These are phyloP conservation scores for Eupithecia abbreviata DNA, from an alignment of 2,888 invertebrate species.

Conservation along the genomic window DNA sequence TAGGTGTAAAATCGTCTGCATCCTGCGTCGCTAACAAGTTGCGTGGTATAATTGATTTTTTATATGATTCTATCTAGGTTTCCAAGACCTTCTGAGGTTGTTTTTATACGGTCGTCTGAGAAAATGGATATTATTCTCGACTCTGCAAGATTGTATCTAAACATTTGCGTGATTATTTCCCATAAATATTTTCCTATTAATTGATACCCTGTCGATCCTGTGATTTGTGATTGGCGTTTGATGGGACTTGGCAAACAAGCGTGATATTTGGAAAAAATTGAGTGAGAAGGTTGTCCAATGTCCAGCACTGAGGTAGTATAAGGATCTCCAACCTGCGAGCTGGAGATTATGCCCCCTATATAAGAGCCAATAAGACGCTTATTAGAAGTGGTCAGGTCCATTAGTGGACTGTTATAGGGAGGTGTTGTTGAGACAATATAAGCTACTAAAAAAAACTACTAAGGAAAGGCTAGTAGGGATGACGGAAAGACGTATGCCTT, in stretches of 20 bases:
- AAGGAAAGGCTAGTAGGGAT: no score
- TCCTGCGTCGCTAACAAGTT: conserved; percentile 57
- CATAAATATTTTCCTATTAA: neutral
- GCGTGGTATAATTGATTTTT: conserved; percentile 41
- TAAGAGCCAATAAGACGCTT: neutral
- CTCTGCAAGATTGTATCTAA: neutral
- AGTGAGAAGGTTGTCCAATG: neutral
- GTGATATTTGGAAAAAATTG: neutral
- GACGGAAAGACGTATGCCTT: no score
- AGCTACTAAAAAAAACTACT: no score
- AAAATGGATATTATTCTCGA: conserved; percentile 3
- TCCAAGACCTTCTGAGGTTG: conserved; percentile 36
- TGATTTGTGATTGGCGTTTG: conserved; percentile 7
- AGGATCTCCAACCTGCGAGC: no score
- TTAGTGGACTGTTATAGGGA: neutral
- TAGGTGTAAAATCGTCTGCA: conserved; percentile 68
- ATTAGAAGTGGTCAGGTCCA: neutral
- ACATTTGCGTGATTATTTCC: neutral
- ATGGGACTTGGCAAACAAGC: neutral
- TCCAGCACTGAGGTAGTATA: no score
- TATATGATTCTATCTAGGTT: conserved; percentile 40
- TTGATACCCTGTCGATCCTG: neutral
- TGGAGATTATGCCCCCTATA: no score
- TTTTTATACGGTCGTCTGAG: conserved; percentile 1
- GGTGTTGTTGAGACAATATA: neutral